Conservation (phyloP, 2,113 vertebrate genomes). For the Heloderma charlesbogerti region DNA sequence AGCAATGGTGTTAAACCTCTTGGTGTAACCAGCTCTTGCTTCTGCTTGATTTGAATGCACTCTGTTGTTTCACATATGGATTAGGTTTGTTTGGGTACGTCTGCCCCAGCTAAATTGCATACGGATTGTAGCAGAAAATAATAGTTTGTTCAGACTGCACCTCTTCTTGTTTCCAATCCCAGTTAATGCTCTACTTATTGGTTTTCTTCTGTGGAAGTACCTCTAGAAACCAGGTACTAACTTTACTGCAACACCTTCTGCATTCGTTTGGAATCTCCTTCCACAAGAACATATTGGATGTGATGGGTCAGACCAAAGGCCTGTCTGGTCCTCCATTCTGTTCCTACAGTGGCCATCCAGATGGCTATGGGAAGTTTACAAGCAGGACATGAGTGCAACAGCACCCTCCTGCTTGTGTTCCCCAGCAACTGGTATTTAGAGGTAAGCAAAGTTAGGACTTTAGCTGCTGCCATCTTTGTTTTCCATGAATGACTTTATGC, state of each 20-base stretch:
- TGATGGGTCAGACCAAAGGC: too few species aligned
- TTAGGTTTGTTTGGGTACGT: background rate
- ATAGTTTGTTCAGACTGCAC: background rate
- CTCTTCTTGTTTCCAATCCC: background rate
- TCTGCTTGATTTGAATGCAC: background rate
- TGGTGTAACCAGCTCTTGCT: background rate
- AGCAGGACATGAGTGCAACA: too few species aligned
- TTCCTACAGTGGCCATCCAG: too few species aligned
- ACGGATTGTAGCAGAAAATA: background rate
- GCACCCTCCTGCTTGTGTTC: too few species aligned
- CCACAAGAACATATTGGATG: background rate
- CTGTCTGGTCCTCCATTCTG: too few species aligned
- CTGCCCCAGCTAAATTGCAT: background rate
- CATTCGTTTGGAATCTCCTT: background rate
- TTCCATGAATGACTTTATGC: too few species aligned
- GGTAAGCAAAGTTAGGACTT: too few species aligned
- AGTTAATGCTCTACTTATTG: background rate
- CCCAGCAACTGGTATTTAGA: too few species aligned
- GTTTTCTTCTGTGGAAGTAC: background rate
- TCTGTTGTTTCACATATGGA: constrained; percentile 26
- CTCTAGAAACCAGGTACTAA: background rate
- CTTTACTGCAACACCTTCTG: background rate
- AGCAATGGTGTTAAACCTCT: constrained; percentile 35
- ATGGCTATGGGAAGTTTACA: too few species aligned
- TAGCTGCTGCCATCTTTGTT: too few species aligned